phyloP scores from a whole-genome alignment of 2,113 vertebrate genomes.

The Embiotoca jacksoni region DNA sequence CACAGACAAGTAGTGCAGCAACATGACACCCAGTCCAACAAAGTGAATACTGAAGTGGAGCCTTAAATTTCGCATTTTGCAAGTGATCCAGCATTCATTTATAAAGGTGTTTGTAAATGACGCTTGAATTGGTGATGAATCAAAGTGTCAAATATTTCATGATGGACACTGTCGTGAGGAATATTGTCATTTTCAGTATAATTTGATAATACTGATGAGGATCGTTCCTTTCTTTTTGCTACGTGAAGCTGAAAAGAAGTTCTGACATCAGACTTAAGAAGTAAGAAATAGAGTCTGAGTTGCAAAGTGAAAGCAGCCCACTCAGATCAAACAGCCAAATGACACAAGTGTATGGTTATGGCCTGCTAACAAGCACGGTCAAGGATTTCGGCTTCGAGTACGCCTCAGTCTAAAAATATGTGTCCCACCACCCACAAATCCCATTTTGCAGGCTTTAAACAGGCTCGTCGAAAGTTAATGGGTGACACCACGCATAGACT shows the following conservation, averaged over 20 bases:
- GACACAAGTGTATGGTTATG: background rate
- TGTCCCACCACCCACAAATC: slow-evolving; percentile 42
- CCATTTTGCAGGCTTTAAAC: slow-evolving; percentile 22
- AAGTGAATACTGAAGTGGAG: background rate
- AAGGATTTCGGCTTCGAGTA: slow-evolving; percentile 35
- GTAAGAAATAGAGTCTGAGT: background rate
- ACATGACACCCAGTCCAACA: background rate
- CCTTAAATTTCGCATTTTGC: background rate
- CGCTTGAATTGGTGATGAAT: background rate
- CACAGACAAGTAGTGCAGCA: background rate
- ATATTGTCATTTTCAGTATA: background rate
- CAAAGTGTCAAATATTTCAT: too few relatives aligned
- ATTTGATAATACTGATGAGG: background rate
- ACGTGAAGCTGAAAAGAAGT: background rate
- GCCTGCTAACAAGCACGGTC: slow-evolving; percentile 10
- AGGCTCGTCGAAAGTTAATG: slow-evolving; percentile 34
- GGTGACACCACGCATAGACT: slow-evolving; percentile 52
- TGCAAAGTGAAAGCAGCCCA: background rate
- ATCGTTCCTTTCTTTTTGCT: background rate
- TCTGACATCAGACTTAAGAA: background rate
- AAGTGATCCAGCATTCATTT: background rate
- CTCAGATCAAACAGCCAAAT: slow-evolving; percentile 21
- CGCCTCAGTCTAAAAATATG: slow-evolving; percentile 29
- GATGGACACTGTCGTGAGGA: background rate
- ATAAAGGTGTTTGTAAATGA: background rate